Evolutionary conservation across 2,888 invertebrate species (phyloP).

Genomic region (Eustalomyia histrio): DNA sequence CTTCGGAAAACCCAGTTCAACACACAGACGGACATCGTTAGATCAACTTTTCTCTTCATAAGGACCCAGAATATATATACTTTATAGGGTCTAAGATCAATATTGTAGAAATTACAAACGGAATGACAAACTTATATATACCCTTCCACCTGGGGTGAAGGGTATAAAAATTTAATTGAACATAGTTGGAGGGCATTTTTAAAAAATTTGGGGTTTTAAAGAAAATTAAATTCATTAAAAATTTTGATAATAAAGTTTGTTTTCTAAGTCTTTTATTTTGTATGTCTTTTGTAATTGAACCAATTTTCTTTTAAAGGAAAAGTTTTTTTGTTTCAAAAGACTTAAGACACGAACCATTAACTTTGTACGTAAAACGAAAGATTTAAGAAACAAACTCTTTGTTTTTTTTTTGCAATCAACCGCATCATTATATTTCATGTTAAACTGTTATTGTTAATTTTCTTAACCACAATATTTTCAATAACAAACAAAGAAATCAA

Average conservation of each 20-base stretch:
- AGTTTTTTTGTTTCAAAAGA: neutral
- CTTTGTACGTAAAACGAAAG: constrained; percentile 5
- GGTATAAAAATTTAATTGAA: neutral
- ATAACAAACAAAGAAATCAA: neutral
- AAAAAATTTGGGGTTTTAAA: neutral
- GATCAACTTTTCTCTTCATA: too few relatives aligned
- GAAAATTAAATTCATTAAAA: neutral
- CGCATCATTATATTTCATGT: neutral
- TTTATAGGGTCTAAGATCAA: too few relatives aligned
- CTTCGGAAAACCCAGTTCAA: too few relatives aligned
- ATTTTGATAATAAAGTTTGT: constrained; percentile 19
- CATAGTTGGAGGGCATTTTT: neutral
- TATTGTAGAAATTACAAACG: too few relatives aligned
- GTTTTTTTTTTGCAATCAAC: too few relatives aligned
- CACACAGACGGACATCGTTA: too few relatives aligned
- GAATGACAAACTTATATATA: too few relatives aligned
- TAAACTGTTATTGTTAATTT: neutral
- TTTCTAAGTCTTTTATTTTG: constrained; percentile 49
- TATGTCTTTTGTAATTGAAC: neutral
- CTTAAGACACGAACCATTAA: neutral
- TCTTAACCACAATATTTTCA: neutral
- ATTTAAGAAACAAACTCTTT: constrained; percentile 7
- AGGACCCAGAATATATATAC: too few relatives aligned
- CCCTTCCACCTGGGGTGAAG: too few relatives aligned
- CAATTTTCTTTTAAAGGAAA: neutral